phyloP scores from a whole-genome alignment of 2,888 invertebrate species.

The Agonopterix arenella region DNA sequence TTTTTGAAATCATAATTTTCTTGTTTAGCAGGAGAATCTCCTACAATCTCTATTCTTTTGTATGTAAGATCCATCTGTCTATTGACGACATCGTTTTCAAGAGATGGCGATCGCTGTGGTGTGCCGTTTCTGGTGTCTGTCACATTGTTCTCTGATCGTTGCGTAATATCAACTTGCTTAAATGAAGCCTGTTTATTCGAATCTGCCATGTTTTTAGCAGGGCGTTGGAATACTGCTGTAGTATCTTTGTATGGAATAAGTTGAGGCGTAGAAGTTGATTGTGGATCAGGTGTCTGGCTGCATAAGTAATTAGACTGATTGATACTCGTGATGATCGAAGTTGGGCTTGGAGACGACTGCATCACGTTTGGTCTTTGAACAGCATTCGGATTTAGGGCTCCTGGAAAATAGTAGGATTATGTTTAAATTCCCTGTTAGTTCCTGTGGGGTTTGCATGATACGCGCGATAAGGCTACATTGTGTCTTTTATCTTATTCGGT shows the following conservation, averaged over 20 bases:
- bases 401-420: constrained; percentile 20
- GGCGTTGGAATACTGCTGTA: constrained; percentile 30
- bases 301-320: constrained; percentile 69
- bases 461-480: no score
- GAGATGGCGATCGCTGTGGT: not conserved
- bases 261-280: constrained; percentile 8
- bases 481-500: no score
- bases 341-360: constrained; percentile 69
- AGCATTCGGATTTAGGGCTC: constrained; percentile 40
- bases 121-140: constrained; percentile 9
- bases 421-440: no score
- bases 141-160: constrained; percentile 22
- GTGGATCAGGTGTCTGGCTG: constrained; percentile 38
- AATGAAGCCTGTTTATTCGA: constrained; percentile 29
- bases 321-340: constrained; percentile 62
- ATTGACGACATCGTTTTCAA: constrained; percentile 21
- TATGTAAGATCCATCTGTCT: constrained; percentile 21
- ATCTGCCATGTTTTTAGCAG: constrained; percentile 22
- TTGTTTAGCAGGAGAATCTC: constrained; percentile 11
- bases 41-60: constrained; percentile 18
- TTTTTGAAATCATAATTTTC: constrained; percentile 49
- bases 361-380: constrained; percentile 50
- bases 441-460: no score
- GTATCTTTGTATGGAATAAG: constrained; percentile 20
- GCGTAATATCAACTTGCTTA: constrained; percentile 50